Conservation (phyloP, 2,888 invertebrate genomes). For the Pseudococcus jackbeardsleyi region DNA sequence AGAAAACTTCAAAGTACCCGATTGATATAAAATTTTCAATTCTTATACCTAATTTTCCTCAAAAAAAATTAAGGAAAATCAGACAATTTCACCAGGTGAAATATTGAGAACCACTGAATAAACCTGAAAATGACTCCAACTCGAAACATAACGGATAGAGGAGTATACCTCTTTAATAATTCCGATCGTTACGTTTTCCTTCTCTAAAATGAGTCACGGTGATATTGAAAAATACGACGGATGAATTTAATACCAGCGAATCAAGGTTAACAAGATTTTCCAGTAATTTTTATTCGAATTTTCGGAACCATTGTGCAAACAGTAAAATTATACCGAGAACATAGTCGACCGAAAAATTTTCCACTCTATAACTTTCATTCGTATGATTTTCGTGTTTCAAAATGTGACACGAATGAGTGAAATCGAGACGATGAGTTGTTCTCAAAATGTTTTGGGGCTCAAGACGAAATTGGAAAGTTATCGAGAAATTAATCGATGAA, state of each 20-base stretch:
- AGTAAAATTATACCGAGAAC: background rate
- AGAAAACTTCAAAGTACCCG: background rate
- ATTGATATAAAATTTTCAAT: background rate
- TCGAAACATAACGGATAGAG: background rate
- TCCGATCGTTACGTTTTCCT: background rate
- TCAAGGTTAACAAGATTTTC: conserved; percentile 15
- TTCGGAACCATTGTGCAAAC: background rate
- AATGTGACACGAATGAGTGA: background rate
- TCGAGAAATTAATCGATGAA: background rate
- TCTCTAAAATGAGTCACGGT: background rate
- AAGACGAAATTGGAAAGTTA: background rate
- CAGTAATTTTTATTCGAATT: background rate
- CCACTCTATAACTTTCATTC: background rate
- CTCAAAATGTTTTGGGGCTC: background rate
- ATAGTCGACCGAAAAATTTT: background rate
- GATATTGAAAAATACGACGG: background rate
- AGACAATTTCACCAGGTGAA: background rate
- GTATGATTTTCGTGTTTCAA: background rate
- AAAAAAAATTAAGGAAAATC: background rate
- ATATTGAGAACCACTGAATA: background rate
- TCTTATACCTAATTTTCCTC: background rate
- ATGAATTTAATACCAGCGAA: conserved; percentile 11
- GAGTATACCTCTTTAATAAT: background rate
- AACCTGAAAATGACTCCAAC: background rate
- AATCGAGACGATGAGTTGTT: background rate